Base-by-base conservation (phyloP, 2,797 vertebrate genomes). In the Gephyroberyx darwinii region DNA sequence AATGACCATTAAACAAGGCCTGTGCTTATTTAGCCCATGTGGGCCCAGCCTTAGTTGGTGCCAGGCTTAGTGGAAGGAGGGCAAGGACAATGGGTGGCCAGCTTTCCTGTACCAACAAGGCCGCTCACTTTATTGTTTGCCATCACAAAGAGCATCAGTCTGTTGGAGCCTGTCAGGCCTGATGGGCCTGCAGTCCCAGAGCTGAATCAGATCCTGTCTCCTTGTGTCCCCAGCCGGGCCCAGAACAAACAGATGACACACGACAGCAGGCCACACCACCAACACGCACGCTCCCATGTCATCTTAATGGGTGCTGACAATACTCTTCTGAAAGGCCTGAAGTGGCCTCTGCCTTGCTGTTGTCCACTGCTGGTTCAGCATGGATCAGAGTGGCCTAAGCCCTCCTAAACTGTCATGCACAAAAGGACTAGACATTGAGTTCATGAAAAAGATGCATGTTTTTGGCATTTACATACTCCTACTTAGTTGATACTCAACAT, bases 171-270 rank as follows among this genome's bases (percentile, higher is more conserved):
- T 67, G 67, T 65, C 68, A 55, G 78, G 59, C 48, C 55, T 73
- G 60, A 84, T 84, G 79, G 78, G 83, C 69, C 53, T 54, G 71
- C n/a, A 65, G 62, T 68, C 57, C 67, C 47, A 35, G 43, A 85
- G 86, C 87, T 92, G 89, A 92, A 81, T 91, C 89, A 92, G 84
- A 90, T 90, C 87, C 89, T 89, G 89, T 86, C 70, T 82, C 30
- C 83, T 74, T 84, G 74, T 89, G 85, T 90, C 82, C 72, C 84
- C 65, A 43, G 51, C 77, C 20, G 7, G 69, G 78, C 63, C 81
- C 81, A 86, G 91, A 88, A 86, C 80, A 91, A 91, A 91, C 82
- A 88, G 67, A 91, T 89, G 89, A 93, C 90, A 90, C 83, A 83
- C 17, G 61, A 73, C 77, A 71, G 83, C 75, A 64, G 71, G 79